Evolutionary conservation across 1,140 invertebrate species (phyloP).

Genomic region (Vanessa atalanta): DNA sequence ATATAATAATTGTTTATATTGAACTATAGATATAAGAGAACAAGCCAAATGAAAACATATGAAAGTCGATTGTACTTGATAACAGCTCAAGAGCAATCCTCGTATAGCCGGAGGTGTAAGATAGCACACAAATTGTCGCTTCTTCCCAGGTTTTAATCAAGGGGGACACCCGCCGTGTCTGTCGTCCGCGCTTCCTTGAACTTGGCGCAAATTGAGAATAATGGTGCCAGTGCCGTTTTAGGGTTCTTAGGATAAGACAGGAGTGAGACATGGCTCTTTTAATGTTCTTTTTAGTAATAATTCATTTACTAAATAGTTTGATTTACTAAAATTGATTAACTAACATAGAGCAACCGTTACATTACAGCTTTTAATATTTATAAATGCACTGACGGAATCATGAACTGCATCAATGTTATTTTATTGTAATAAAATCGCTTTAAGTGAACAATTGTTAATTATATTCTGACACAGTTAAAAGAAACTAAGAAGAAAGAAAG

Average conservation of each 20-base stretch:
- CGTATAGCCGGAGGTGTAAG: conserved; percentile 42
- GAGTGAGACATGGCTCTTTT: conserved; percentile 12
- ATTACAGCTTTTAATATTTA: too few relatives aligned
- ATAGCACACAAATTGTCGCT: conserved; percentile 75
- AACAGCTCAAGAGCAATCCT: conserved; percentile 49
- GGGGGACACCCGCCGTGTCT: conserved; percentile 74
- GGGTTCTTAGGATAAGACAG: conserved; percentile 45
- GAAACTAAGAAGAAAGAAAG: too few relatives aligned
- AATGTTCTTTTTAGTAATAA: conserved; percentile 6
- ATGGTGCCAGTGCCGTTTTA: conserved; percentile 68
- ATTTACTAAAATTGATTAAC: not conserved
- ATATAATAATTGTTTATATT: not conserved
- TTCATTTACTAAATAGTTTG: not conserved
- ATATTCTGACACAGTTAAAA: too few relatives aligned
- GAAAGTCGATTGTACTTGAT: not conserved
- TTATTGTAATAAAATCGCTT: too few relatives aligned
- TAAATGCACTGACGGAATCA: too few relatives aligned
- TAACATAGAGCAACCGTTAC: not conserved
- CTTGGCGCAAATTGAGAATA: conserved; percentile 78
- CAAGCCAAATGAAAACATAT: conserved; percentile 18
- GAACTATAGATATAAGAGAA: not conserved
- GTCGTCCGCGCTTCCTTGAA: conserved; percentile 64
- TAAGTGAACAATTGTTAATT: too few relatives aligned
- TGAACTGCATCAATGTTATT: too few relatives aligned
- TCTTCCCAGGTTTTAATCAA: conserved; percentile 76